A percentile compares a stretch with the other conserved stretches of the same genome.
phyloP scores from a whole-genome alignment of 2,888 invertebrate species.

The Coremacera marginata region DNA sequence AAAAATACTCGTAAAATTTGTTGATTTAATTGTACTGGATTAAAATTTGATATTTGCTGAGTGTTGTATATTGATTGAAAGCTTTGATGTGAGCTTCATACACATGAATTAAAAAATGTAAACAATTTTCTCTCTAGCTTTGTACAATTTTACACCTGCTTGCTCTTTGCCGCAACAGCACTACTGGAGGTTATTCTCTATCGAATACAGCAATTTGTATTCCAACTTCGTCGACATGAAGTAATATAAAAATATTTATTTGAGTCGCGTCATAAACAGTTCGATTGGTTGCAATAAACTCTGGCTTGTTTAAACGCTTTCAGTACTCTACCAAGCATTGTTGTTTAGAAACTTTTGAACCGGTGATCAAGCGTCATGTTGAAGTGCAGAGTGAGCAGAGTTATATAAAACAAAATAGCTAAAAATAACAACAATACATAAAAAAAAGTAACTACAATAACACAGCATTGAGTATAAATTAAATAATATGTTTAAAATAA shows the following conservation, averaged over 20 bases:
- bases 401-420: not conserved
- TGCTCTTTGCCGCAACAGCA: too few species aligned
- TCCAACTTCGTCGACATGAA: not conserved
- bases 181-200: not conserved
- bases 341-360: slow-evolving; percentile 9
- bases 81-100: too few species aligned
- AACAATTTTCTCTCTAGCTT: not conserved
- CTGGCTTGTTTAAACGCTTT: not conserved
- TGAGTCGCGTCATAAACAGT: not conserved
- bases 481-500: not conserved
- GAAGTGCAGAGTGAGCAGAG: not conserved
- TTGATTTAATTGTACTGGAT: too few species aligned
- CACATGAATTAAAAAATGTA: not conserved
- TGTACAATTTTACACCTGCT: too few species aligned
- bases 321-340: too few species aligned
- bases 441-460: not conserved
- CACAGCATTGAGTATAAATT: not conserved
- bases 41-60: too few species aligned
- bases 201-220: slow-evolving; percentile 26
- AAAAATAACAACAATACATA: not conserved
- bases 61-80: too few species aligned
- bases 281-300: not conserved
- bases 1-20: too few species aligned
- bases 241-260: slow-evolving; percentile 1
- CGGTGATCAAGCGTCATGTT: not conserved